phyloP scores from a whole-genome alignment of 2,888 invertebrate genomes.

The Andrena fulva region DNA sequence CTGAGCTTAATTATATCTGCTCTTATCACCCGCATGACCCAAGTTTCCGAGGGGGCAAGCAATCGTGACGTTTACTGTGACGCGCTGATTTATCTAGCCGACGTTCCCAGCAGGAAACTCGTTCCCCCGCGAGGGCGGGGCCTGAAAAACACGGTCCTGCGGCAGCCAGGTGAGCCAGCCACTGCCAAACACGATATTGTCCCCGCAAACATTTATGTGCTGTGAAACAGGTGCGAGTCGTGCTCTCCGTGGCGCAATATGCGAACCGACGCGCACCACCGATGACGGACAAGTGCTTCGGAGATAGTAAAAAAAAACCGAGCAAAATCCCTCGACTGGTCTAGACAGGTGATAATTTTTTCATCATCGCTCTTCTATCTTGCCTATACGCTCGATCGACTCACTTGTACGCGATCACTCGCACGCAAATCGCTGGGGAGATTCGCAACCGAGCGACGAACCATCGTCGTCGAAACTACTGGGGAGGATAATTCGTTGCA shows the following conservation, averaged over 20 bases:
- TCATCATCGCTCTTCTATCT: not conserved
- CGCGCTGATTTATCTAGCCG: slow-evolving; percentile 2
- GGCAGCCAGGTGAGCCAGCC: slow-evolving; percentile 66
- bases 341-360: not conserved
- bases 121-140: not conserved
- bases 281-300: slow-evolving; percentile 52
- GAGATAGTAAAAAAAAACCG: slow-evolving; percentile 12
- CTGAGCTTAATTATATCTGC: no score
- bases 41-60: no score
- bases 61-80: not conserved
- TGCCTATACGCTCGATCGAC: not conserved
- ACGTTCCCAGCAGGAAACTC: not conserved
- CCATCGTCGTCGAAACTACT: no score
- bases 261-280: slow-evolving; percentile 42
- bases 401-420: not conserved
- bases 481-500: no score
- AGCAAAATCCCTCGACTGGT: not conserved
- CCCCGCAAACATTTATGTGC: slow-evolving; percentile 67
- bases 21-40: no score
- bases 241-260: slow-evolving; percentile 53
- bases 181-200: slow-evolving; percentile 68
- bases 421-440: not conserved
- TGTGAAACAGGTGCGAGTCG: slow-evolving; percentile 56
- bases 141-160: not conserved
- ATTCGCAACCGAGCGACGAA: not conserved